Evolutionary conservation across 2,888 invertebrate genomes (phyloP).

Genomic region (Listrodromus nycthemerus): DNA sequence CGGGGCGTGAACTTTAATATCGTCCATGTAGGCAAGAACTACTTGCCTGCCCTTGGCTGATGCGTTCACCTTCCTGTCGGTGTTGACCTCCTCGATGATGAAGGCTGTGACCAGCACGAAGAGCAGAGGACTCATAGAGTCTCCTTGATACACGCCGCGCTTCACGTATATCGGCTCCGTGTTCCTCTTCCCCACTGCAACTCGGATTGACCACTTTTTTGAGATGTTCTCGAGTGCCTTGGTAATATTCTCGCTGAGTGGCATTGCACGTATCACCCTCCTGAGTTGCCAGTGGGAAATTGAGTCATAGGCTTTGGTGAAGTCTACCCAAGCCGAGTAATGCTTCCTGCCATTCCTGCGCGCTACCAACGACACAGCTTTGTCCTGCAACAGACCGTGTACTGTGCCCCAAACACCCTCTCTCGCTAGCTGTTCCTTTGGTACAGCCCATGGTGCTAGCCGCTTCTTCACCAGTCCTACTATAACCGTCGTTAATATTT

Average conservation of each 20-base stretch:
- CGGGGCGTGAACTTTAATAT: conserved; percentile 64
- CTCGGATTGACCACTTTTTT: no score
- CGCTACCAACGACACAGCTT: conserved; percentile 60
- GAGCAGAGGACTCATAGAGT: conserved; percentile 60
- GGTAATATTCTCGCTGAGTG: not conserved
- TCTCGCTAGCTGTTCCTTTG: conserved; percentile 62
- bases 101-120: conserved; percentile 55
- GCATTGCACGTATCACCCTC: conserved; percentile 19
- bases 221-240: no score
- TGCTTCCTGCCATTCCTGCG: conserved; percentile 51
- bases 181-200: not conserved
- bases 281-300: conserved; percentile 42
- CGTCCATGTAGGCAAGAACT: conserved; percentile 61
- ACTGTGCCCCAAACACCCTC: conserved; percentile 70
- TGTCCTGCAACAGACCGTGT: conserved; percentile 70
- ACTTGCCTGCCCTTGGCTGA: conserved; percentile 39
- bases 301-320: conserved; percentile 49
- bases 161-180: conserved; percentile 35
- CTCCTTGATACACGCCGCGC: conserved; percentile 60
- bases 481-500: conserved; percentile 68
- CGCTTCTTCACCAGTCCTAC: conserved; percentile 35
- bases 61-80: conserved; percentile 5
- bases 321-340: conserved; percentile 68
- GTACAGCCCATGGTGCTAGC: conserved; percentile 58
- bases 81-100: conserved; percentile 10